These are phyloP conservation scores for Schizotus pectinicornis DNA, from an alignment of 2,888 invertebrate genomes.

Conservation along the genomic window DNA sequence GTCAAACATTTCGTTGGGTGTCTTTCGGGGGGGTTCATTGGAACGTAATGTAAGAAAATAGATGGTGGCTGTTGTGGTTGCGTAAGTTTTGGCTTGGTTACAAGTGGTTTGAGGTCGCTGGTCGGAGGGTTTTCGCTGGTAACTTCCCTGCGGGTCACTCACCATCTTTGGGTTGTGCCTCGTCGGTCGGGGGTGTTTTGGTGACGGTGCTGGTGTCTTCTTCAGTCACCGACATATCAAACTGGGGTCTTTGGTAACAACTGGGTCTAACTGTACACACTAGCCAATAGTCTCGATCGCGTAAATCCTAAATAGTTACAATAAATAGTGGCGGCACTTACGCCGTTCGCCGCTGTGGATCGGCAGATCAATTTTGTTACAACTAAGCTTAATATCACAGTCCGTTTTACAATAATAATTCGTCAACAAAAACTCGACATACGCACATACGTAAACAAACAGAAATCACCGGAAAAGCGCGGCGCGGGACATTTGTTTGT, in stretches of 20 bases:
- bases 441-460: conserved; percentile 48
- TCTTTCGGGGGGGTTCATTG: not conserved
- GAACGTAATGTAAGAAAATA: not conserved
- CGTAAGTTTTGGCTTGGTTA: no score
- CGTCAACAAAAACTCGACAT: conserved; percentile 51
- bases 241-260: not conserved
- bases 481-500: conserved; percentile 12
- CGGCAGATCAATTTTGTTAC: conserved; percentile 25
- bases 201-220: not conserved
- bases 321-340: conserved; percentile 10
- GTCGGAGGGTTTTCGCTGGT: not conserved
- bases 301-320: not conserved
- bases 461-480: conserved; percentile 14
- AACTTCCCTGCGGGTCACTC: not conserved
- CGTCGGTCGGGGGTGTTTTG: not conserved
- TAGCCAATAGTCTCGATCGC: not conserved
- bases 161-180: not conserved
- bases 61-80: no score
- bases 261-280: not conserved
- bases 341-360: not conserved
- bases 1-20: not conserved
- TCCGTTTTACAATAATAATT: conserved; percentile 43
- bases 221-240: not conserved
- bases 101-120: not conserved
- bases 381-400: conserved; percentile 55